Evolutionary conservation across 2,888 invertebrate species (phyloP), one percentile per base, ranked within the genome.

Genomic region (Pseudolycoriella hygida): DNA sequence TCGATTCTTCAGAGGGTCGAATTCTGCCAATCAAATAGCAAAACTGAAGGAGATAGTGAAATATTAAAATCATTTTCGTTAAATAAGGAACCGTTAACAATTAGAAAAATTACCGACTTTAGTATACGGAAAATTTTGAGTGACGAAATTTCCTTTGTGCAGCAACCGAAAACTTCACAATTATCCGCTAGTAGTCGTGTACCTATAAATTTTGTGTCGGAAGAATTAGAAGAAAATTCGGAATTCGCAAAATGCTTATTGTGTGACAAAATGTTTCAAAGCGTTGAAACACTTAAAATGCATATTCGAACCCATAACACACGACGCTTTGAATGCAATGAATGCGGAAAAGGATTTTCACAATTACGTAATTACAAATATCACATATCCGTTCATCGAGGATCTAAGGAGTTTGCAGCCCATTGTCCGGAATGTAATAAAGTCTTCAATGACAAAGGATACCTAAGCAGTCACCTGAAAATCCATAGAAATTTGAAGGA

Each of bases 341-440:
- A 85, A 52, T 87, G 86, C 57, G 78, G 77, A 42, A 86, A 86
- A 60, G 76, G 77, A 38, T 87, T 87, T 62, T 84, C 84, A 1
- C 86, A 87, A 59, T 66, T 86, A 44, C 71, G 86, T 38, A 87
- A 87, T 64, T 87, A 78, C 63, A 85, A 85, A 64, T 87, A 87
- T 58, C 86, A 87, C 60, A 65, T 75, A 60, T 84, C 84, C 1
- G 77, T 85, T 17, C 86, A 87, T 60, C 76, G 83, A 43, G 86
- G 86, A 2, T 85, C 85, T 18, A 75, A 78, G 53, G 85, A 85
- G 64, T 87, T 86, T 54, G 81, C 85, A 0, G 66, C 65, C 2
- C 65, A 69, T 50, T 80, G 79, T 54, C 74, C 76, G 5, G 78
- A 78, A 59, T 86, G 86, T 57, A 85, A 84, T 19, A 86, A 86